Percentiles rank a stretch among this genome's conserved stretches.
phyloP scores from a whole-genome alignment of 1,140 invertebrate species.

The Elymnias hypermnestra region DNA sequence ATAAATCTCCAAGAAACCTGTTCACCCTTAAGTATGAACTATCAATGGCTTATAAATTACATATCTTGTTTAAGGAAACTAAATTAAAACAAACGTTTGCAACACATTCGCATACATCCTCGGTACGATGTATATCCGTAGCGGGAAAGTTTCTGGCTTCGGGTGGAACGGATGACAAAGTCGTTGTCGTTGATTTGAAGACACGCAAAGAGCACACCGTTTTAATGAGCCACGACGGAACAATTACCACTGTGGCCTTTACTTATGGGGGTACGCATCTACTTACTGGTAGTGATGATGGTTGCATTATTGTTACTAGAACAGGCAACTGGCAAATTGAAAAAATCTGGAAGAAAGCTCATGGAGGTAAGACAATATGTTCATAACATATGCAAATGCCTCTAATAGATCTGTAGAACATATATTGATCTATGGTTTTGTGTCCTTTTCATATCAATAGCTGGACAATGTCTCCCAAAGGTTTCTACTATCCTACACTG shows the following conservation, averaged over 20 bases:
- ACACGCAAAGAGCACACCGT: slow-evolving; percentile 85
- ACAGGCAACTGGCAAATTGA: slow-evolving; percentile 90
- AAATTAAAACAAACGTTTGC: slow-evolving; percentile 87
- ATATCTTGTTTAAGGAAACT: slow-evolving; percentile 46
- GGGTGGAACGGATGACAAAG: slow-evolving; percentile 92
- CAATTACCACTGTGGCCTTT: slow-evolving; percentile 86
- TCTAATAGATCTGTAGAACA: too few species aligned
- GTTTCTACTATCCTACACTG: too few species aligned
- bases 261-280: slow-evolving; percentile 86
- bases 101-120: slow-evolving; percentile 88
- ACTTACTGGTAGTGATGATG: slow-evolving; percentile 90
- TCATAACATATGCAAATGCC: background rate
- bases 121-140: slow-evolving; percentile 84
- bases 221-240: slow-evolving; percentile 89
- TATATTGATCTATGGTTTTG: too few species aligned
- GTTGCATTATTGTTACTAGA: slow-evolving; percentile 87
- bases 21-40: too few species aligned
- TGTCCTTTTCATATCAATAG: too few species aligned
- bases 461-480: too few species aligned
- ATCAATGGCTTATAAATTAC: too few species aligned
- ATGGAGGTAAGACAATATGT: slow-evolving; percentile 74
- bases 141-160: slow-evolving; percentile 88
- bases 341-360: slow-evolving; percentile 85
- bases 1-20: background rate
- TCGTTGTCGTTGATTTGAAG: slow-evolving; percentile 90